Evolutionary conservation across 2,113 vertebrate species (phyloP), one percentile per base, ranked within the genome.

Genomic region (Nycticryphes semicollaris): DNA sequence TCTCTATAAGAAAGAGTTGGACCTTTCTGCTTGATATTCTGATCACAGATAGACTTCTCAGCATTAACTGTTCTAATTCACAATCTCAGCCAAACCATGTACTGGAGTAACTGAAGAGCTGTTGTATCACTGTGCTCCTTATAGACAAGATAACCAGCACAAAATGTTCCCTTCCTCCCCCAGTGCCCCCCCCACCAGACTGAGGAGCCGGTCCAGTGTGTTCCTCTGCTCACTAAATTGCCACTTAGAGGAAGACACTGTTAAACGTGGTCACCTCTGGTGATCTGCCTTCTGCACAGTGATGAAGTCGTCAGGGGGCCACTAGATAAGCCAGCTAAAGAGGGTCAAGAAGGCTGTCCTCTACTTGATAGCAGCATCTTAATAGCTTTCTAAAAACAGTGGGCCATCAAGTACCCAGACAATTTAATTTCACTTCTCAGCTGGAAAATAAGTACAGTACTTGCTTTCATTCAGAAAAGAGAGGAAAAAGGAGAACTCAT

Each of bases 351-450:
- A 97, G 92, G 51, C 85, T 91, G 78, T 96, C 94, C 72, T 81
- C 50, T 67, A 86, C 92, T 74, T 82, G 87, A 92, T 77, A 93
- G 66, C 51, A 70, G 84, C 66, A 82, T 96, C 95, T 94, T 96
- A 96, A 96, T 91, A 96, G 95, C 92, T 86, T 96, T 97, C 93
- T 96, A 89, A 96, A 97, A 97, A 96, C 96, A 95, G 95, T 90
- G 89, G 90, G 94, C 76, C 80, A 90, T 97, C 93, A 96, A 96
- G 95, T 93, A 91, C 78, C 62, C 45, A 93, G 95, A 94, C 87
- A 95, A 96, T 97, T 97, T 97, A 97, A 97, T 97, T 97, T 97
- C 85, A 75, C 59, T 94, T 96, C 97, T 89, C 95, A 96, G 94
- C 94, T 93, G 96, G 96, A 96, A 96, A 92, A 95, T 85, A 96